Base-by-base conservation (phyloP, 2,888 invertebrate species). In the Leucophora obtusa region DNA sequence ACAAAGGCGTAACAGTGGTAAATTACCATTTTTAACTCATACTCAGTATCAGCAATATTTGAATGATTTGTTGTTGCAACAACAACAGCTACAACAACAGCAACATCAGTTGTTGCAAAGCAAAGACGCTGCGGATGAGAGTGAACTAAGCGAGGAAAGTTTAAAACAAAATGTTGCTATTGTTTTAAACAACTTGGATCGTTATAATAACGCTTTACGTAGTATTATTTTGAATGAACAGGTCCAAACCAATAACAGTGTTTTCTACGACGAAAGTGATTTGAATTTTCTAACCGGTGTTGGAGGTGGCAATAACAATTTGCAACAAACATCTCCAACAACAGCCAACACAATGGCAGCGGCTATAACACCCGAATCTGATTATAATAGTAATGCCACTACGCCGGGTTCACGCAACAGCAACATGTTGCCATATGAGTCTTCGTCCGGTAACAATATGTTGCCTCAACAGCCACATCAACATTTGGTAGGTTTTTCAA, bases 101-200 rank as follows among this genome's bases (percentile, higher is more conserved):
- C 85, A 84, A 74, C 85, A 84, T 69, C 87, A 88, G 56, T 72
- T 86, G 79, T 83, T 85, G 59, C 77, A 74, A 28, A 77, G 60
- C 53, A 84, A 80, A 71, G 80, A 83, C 77, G 83, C 75, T 11
- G 65, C 81, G 59, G 71, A 81, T 56, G 85, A 84, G 58, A 88
- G 87, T 75, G 89, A 90, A 87, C 83, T 91, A 86, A 91, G 89
- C 85, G 91, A 91, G 82, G 90, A 90, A 85, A 89, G 89, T 80
- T 87, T 91, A 60, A 90, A 90, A 81, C 89, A 89, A 83, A 90
- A 91, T 89, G 90, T 91, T 82, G 89, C 90, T 79, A 90, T 91
- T 85, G 90, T 91, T 72, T 83, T 91, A 72, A 90, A 86, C 84
- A 91, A 91, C 84, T 87, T 91, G 85, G 89, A 91, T 86, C 88